Percentiles rank a stretch among this genome's conserved stretches.
phyloP scores from a whole-genome alignment of 2,113 vertebrate genomes.

The Suncus etruscus region DNA sequence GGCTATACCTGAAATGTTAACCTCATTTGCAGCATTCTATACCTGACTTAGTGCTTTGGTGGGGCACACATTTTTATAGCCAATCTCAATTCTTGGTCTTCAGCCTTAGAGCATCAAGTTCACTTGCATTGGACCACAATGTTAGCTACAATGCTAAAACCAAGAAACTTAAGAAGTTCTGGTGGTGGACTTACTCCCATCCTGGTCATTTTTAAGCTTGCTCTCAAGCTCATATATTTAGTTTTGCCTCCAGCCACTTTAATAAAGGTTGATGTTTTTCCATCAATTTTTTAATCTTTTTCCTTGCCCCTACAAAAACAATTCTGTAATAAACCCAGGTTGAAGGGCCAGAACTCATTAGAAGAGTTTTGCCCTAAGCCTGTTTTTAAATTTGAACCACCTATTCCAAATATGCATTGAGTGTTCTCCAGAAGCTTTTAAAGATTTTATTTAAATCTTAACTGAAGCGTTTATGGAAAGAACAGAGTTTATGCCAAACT shows the following conservation, averaged over 20 bases:
- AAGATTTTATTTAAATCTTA: slow-evolving; percentile 65
- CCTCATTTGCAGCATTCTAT: not conserved
- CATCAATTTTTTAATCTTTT: not conserved
- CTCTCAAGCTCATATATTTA: not conserved
- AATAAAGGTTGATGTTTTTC: slow-evolving; percentile 15
- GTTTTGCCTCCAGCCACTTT: slow-evolving; percentile 8
- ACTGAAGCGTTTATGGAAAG: slow-evolving; percentile 63
- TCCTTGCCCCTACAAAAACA: slow-evolving; percentile 37
- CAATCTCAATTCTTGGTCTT: not conserved
- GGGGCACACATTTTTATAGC: not conserved
- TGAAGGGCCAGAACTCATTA: slow-evolving; percentile 11
- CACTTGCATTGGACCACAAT: not conserved
- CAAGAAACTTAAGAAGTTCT: not conserved
- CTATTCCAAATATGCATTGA: slow-evolving; percentile 44
- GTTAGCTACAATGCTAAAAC: not conserved
- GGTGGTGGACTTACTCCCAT: accelerated
- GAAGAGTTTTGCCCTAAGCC: not conserved
- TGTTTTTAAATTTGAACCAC: slow-evolving; percentile 65
- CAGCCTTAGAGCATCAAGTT: not conserved
- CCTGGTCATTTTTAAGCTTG: not conserved
- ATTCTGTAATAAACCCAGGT: not conserved
- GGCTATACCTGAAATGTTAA: not conserved
- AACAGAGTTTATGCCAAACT: not conserved
- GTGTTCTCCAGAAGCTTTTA: slow-evolving; percentile 54
- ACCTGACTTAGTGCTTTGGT: not conserved